These are phyloP conservation scores for Teleopsis dalmanni DNA, from an alignment of 1,140 invertebrate genomes.

Conservation along the genomic window DNA sequence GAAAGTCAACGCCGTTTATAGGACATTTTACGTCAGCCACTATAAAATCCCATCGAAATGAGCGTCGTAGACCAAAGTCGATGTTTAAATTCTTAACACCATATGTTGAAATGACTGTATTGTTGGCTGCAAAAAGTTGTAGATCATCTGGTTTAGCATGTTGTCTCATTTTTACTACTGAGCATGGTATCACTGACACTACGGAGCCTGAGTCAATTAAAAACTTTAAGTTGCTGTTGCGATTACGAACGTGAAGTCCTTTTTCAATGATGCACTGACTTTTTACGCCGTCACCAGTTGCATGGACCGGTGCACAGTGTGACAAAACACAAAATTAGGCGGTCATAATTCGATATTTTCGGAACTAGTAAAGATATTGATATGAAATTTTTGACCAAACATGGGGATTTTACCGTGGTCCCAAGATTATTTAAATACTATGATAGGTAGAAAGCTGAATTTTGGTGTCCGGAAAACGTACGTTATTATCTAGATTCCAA, in stretches of 20 bases:
- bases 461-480: too few relatives aligned
- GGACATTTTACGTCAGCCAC: not conserved
- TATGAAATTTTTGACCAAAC: too few relatives aligned
- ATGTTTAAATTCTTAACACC: not conserved
- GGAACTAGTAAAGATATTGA: too few relatives aligned
- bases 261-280: not conserved
- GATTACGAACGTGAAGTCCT: conserved; percentile 1
- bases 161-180: too few relatives aligned
- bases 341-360: too few relatives aligned
- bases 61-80: not conserved
- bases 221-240: conserved; percentile 1
- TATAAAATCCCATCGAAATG: not conserved
- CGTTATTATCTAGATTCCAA: too few relatives aligned
- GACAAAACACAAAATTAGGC: too few relatives aligned
- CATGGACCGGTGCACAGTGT: not conserved
- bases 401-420: too few relatives aligned
- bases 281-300: not conserved
- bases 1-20: not conserved
- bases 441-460: too few relatives aligned
- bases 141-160: too few relatives aligned
- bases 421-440: too few relatives aligned
- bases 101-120: not conserved
- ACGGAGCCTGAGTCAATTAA: conserved; percentile 8
- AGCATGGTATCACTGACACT: too few relatives aligned
- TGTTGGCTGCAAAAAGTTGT: not conserved